A percentile compares a stretch with the other conserved stretches of the same genome.
Evolutionary conservation across 2,888 invertebrate genomes (phyloP).

Genomic region (Zygaena filipendulae): DNA sequence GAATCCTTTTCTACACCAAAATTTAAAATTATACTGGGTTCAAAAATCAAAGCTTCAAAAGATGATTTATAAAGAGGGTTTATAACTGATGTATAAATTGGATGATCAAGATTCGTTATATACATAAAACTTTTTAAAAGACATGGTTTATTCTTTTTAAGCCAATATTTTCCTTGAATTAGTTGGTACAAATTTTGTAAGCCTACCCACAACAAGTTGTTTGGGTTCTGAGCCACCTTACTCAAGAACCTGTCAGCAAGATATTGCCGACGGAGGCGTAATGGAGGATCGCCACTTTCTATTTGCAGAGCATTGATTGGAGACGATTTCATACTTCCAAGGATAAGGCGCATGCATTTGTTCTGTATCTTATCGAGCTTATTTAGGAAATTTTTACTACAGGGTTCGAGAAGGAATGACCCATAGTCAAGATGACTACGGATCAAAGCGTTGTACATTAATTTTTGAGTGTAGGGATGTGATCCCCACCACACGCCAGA

Average conservation of each 20-base stretch:
- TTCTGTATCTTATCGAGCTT: conserved; percentile 15
- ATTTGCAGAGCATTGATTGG: conserved; percentile 17
- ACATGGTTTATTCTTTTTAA: too few species aligned
- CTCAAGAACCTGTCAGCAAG: conserved; percentile 1
- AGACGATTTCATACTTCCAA: conserved; percentile 19
- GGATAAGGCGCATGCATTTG: conserved; percentile 16
- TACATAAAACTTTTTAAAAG: too few species aligned
- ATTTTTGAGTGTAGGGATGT: conserved; percentile 14
- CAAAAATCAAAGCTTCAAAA: neutral
- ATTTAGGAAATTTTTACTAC: conserved; percentile 11
- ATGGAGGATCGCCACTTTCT: conserved; percentile 4
- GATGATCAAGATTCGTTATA: too few species aligned
- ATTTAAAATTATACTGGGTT: neutral
- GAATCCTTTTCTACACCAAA: neutral
- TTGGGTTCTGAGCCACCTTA: too few species aligned
- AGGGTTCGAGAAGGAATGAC: conserved; percentile 14
- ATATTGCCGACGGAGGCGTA: conserved; percentile 2
- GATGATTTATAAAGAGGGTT: neutral
- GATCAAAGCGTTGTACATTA: conserved; percentile 15
- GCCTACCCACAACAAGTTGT: too few species aligned
- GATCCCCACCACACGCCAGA: conserved; percentile 17
- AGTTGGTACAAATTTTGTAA: neutral
- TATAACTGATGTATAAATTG: neutral
- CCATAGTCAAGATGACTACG: conserved; percentile 20
- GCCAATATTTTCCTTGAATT: neutral